Conservation (phyloP, 2,113 vertebrate genomes). For the Bufo gargarizans region DNA sequence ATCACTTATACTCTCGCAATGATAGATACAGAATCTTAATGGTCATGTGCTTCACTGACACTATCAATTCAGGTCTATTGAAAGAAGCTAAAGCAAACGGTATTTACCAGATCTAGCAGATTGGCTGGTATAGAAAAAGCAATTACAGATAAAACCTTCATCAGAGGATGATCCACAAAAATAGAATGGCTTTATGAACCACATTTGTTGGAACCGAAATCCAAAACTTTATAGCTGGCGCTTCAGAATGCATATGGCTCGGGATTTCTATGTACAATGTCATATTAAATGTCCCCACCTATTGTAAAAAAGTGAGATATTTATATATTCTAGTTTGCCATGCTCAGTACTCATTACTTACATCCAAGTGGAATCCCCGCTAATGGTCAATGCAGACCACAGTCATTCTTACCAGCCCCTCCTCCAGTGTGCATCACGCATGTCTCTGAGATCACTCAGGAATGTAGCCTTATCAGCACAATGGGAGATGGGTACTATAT, state of each 20-base stretch:
- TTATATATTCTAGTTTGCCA: too few species aligned
- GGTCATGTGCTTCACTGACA: not conserved
- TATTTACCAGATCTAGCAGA: constrained; percentile 26
- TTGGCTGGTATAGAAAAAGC: constrained; percentile 8
- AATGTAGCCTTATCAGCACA: too few species aligned
- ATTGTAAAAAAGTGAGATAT: too few species aligned
- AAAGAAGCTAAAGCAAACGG: constrained; percentile 24
- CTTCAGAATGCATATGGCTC: not conserved
- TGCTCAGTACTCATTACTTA: too few species aligned
- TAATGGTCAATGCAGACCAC: too few species aligned
- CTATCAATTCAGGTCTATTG: constrained; percentile 11
- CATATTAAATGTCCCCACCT: not conserved
- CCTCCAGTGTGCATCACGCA: too few species aligned
- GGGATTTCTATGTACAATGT: not conserved
- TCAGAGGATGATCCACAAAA: constrained; percentile 23
- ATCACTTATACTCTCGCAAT: not conserved
- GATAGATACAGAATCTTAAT: not conserved
- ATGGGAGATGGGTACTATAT: too few species aligned
- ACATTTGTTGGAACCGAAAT: not conserved
- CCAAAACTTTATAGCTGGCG: not conserved
- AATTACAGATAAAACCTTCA: constrained; percentile 43
- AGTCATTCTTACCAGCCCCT: too few species aligned
- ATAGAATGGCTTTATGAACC: constrained; percentile 15
- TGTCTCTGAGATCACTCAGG: too few species aligned
- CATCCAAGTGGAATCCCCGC: too few species aligned